phyloP scores from a whole-genome alignment of 2,113 vertebrate genomes.

The Colaptes auratus region DNA sequence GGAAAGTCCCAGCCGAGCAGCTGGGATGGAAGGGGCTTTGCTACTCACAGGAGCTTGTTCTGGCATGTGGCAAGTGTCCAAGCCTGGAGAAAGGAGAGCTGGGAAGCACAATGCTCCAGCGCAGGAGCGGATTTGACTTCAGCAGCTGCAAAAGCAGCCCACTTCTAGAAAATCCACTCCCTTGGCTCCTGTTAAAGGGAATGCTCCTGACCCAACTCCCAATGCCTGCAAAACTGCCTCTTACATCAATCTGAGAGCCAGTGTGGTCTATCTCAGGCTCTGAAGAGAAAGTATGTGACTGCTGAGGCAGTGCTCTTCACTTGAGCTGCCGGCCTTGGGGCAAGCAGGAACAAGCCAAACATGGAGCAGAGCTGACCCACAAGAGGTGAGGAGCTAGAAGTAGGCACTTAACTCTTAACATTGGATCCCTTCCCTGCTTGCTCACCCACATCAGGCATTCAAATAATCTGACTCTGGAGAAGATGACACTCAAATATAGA shows the following conservation, averaged over 20 bases:
- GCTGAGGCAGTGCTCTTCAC: background rate
- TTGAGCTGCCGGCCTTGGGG: background rate
- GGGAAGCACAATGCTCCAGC: slow-evolving; percentile 22
- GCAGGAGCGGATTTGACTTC: background rate
- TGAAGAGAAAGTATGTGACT: background rate
- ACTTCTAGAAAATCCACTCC: background rate
- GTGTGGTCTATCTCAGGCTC: accelerated
- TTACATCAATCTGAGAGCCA: background rate
- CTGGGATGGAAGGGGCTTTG: background rate
- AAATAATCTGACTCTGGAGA: background rate
- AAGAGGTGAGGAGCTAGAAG: background rate
- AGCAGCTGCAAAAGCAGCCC: background rate
- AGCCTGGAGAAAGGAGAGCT: background rate
- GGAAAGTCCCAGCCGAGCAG: slow-evolving; percentile 3
- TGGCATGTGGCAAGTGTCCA: slow-evolving; percentile 2
- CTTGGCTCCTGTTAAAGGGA: background rate
- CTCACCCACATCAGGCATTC: background rate
- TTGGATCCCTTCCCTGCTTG: background rate
- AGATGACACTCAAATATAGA: background rate
- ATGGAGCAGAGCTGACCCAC: background rate
- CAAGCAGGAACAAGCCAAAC: background rate
- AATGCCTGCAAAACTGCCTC: background rate
- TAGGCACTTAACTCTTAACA: accelerated
- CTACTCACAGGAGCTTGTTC: slow-evolving; percentile 17
- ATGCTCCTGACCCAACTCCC: background rate